Conservation (phyloP, 2,888 invertebrate genomes). For the Eristalinus sepulchralis region DNA sequence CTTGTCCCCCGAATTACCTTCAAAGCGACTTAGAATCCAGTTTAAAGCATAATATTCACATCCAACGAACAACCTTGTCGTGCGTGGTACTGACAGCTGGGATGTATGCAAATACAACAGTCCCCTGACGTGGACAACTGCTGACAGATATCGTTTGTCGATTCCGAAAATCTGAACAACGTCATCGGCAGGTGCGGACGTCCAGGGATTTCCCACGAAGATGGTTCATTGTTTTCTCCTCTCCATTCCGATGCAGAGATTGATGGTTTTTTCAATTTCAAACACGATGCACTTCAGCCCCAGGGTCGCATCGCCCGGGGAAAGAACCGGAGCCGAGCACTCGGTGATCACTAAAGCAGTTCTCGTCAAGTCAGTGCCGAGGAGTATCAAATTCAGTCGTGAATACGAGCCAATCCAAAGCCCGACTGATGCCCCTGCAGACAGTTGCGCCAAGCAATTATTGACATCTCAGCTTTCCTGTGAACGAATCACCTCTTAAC, state of each 20-base stretch:
- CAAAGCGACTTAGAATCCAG: too few relatives aligned
- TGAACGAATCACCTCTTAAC: background rate
- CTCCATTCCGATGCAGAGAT: background rate
- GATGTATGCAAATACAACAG: too few relatives aligned
- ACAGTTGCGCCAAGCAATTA: background rate
- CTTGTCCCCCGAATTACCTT: too few relatives aligned
- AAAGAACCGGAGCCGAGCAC: too few relatives aligned
- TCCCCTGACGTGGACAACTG: too few relatives aligned
- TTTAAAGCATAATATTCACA: too few relatives aligned
- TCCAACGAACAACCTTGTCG: too few relatives aligned
- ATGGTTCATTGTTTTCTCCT: background rate
- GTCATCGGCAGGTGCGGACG: constrained; percentile 27
- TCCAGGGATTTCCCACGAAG: constrained; percentile 16
- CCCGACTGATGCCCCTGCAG: background rate
- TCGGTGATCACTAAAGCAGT: background rate
- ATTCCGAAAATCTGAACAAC: background rate
- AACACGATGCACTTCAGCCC: too few relatives aligned
- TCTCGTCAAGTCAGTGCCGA: background rate
- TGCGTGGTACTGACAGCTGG: too few relatives aligned
- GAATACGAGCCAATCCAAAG: background rate
- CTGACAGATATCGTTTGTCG: too few relatives aligned
- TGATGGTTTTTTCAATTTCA: background rate
- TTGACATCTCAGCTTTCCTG: background rate
- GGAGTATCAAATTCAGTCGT: background rate
- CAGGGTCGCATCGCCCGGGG: too few relatives aligned